These are phyloP conservation scores for Torymus texanus DNA, from an alignment of 2,888 invertebrate species.

Conservation along the genomic window DNA sequence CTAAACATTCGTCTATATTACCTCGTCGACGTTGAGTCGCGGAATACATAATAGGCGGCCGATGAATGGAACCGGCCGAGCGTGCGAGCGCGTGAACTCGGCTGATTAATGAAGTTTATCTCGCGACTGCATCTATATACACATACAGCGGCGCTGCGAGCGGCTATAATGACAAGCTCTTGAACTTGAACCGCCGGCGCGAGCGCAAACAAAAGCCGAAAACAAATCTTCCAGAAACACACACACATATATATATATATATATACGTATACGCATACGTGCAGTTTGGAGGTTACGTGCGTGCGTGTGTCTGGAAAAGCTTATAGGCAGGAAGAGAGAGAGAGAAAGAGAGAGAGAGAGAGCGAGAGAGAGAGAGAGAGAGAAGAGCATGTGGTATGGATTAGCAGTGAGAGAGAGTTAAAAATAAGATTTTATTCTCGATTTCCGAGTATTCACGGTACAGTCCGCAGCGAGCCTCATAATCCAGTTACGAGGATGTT, in stretches of 20 bases:
- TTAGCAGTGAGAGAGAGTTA: constrained; percentile 9
- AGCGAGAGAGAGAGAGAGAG: background rate
- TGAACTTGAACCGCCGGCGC: constrained; percentile 41
- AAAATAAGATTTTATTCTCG: constrained; percentile 24
- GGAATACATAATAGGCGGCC: background rate
- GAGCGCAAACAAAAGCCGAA: constrained; percentile 37
- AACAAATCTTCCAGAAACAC: background rate
- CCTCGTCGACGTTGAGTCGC: background rate
- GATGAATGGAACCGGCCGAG: background rate
- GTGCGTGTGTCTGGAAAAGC: constrained; percentile 11
- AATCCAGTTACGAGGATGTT: constrained; percentile 17
- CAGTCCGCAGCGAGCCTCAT: background rate
- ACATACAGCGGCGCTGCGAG: constrained; percentile 1
- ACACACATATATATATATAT: background rate
- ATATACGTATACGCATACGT: background rate
- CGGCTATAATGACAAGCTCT: constrained; percentile 34
- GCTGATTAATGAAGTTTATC: constrained; percentile 44
- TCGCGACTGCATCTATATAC: constrained; percentile 26
- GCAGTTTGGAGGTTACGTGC: background rate
- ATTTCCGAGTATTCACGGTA: background rate
- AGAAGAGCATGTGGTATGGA: constrained; percentile 17
- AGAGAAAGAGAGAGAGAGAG: background rate
- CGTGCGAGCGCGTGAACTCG: constrained; percentile 32
- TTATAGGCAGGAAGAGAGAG: background rate
- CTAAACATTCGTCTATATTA: too few relatives aligned